These are phyloP conservation scores for Strix uralensis DNA, from an alignment of 2,113 vertebrate species.

Conservation along the genomic window DNA sequence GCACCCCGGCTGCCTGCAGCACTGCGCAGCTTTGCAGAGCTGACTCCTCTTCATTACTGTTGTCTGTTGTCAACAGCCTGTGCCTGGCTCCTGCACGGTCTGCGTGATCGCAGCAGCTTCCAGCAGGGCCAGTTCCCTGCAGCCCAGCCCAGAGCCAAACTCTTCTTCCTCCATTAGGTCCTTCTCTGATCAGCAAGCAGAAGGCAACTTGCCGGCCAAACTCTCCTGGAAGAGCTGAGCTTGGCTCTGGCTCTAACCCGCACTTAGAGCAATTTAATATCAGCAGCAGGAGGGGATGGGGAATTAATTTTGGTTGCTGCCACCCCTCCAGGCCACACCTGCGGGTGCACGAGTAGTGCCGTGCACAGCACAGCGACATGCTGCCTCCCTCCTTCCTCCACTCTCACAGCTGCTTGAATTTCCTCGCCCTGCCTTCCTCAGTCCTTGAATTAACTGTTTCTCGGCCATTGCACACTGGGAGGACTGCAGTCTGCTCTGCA, in stretches of 20 bases:
- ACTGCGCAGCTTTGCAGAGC: neutral
- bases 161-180: neutral
- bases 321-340: neutral
- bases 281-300: neutral
- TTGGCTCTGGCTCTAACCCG: neutral
- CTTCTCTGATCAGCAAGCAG: neutral
- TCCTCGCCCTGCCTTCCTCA: neutral
- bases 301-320: constrained; percentile 17
- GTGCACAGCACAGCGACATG: neutral
- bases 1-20: neutral
- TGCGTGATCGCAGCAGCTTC: neutral
- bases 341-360: rapidly evolving
- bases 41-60: neutral
- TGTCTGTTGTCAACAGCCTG: neutral
- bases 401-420: neutral
- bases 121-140: neutral
- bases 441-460: constrained; percentile 18
- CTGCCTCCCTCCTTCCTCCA: neutral
- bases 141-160: neutral
- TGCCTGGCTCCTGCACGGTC: rapidly evolving
- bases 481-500: neutral
- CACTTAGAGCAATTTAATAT: neutral
- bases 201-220: neutral
- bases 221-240: neutral
- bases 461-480: neutral